Evolutionary conservation across 2,797 vertebrate species (phyloP).

Genomic region (Muraenolepis orangiensis): DNA sequence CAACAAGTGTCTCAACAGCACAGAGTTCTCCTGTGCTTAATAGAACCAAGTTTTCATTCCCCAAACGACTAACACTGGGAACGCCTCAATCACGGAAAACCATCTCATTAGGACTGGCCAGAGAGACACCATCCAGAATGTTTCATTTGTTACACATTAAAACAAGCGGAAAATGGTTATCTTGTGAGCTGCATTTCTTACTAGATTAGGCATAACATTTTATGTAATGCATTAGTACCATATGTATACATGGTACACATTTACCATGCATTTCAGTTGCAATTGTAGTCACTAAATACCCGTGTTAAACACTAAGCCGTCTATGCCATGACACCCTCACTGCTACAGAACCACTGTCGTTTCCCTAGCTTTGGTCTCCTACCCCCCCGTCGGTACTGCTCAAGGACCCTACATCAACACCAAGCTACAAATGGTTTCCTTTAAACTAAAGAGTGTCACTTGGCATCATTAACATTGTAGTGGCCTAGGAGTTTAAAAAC

Average conservation of each 20-base stretch:
- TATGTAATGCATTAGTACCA: neutral
- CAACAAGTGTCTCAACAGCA: neutral
- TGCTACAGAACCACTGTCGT: too few relatives aligned
- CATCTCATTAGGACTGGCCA: neutral
- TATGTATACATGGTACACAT: neutral
- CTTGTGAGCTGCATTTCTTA: neutral
- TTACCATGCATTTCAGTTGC: too few relatives aligned
- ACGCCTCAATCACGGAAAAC: neutral
- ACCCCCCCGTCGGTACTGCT: too few relatives aligned
- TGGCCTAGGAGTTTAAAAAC: too few relatives aligned
- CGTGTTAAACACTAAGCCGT: too few relatives aligned
- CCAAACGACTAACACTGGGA: neutral
- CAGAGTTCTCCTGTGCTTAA: neutral
- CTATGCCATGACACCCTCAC: too few relatives aligned
- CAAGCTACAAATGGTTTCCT: too few relatives aligned
- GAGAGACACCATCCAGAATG: neutral
- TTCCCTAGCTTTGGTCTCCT: too few relatives aligned
- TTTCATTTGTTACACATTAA: neutral
- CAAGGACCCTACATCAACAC: too few relatives aligned
- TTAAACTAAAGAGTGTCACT: too few relatives aligned
- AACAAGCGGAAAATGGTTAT: neutral
- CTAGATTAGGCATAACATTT: neutral
- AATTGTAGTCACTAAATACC: too few relatives aligned
- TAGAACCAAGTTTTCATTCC: neutral
- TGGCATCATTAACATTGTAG: too few relatives aligned